Evolutionary conservation across 2,797 vertebrate species (phyloP), one percentile per base, ranked within the genome.

Genomic region (Luscinia megarhynchos): DNA sequence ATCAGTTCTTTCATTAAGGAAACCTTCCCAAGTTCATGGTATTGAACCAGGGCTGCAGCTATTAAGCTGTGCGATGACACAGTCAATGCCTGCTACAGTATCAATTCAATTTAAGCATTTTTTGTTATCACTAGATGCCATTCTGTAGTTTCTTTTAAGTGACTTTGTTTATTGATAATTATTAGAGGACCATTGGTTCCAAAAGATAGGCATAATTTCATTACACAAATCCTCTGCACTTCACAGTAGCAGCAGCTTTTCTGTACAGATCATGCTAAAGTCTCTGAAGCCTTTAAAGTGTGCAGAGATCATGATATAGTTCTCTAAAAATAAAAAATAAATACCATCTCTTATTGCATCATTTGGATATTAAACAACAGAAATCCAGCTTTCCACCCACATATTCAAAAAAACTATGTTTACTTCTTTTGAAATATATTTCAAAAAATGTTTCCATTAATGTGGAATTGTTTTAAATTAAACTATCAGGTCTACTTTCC

Each of bases 1-100:
- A 98, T 98, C 98, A 98, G 98, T 98, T 98, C 98, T 99, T 99
- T 98, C 98, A 99, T 99, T 99, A 99, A 98, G 98, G 97, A 98
- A 99, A 98, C 98, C 98, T 98, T 98, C 98, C 97, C 97, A 98
- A 98, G 98, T 98, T 98, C 96, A 97, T 97, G 85, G 96, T 99
- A 99, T 99, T 98, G 98, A 99, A 99, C 98, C 98, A 96, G 97
- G 97, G 98, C 98, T 98, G 97, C 97, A 98, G 98, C 98, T 98
- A 98, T 99, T 98, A 99, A 98, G 98, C 98, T 98, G 98, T 98
- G 98, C 95, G 95, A 98, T 98, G 98, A 98, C 98, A 98, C 96
- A 98, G 98, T 98, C 98, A 98, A 98, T 98, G 98, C 97, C 97
- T 98, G 98, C 98, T 98, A 98, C 97, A 98, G 96, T 98, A 98